Conservation (phyloP, 2,113 vertebrate genomes). For the Halichoeres trimaculatus region DNA sequence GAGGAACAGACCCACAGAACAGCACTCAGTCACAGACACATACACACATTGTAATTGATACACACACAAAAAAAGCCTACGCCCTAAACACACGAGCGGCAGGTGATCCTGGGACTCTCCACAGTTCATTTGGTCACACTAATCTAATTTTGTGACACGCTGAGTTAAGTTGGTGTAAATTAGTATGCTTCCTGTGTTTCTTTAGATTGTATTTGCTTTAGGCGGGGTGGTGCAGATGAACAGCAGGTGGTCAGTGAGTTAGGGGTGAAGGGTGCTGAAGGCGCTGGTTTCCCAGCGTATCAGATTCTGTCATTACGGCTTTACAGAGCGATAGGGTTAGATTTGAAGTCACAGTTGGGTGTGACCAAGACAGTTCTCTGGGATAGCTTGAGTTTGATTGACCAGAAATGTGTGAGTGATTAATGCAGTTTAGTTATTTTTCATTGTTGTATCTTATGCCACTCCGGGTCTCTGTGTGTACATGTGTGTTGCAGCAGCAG, state of each 20-base stretch:
- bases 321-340: constrained; percentile 30
- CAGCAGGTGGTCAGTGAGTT: constrained; percentile 75
- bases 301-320: constrained; percentile 61
- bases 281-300: constrained; percentile 73
- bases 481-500: constrained; percentile 2
- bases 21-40: not conserved
- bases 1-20: constrained; percentile 10
- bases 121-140: constrained; percentile 66
- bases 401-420: constrained; percentile 12
- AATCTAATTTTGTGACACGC: constrained; percentile 74
- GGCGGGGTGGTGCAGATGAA: constrained; percentile 40
- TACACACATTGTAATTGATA: not conserved
- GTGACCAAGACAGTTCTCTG: constrained; percentile 10
- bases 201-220: constrained; percentile 59
- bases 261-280: constrained; percentile 46
- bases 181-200: constrained; percentile 60
- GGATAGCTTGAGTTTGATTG: not conserved
- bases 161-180: constrained; percentile 69
- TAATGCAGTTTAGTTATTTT: not conserved
- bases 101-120: constrained; percentile 41
- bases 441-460: not conserved
- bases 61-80: not conserved
- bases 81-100: constrained; percentile 7
- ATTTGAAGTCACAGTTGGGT: constrained; percentile 46
- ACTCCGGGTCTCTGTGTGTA: not conserved